Evolutionary conservation across 2,113 vertebrate genomes (phyloP), one percentile per base, ranked within the genome.

Genomic region (Stegastes partitus): DNA sequence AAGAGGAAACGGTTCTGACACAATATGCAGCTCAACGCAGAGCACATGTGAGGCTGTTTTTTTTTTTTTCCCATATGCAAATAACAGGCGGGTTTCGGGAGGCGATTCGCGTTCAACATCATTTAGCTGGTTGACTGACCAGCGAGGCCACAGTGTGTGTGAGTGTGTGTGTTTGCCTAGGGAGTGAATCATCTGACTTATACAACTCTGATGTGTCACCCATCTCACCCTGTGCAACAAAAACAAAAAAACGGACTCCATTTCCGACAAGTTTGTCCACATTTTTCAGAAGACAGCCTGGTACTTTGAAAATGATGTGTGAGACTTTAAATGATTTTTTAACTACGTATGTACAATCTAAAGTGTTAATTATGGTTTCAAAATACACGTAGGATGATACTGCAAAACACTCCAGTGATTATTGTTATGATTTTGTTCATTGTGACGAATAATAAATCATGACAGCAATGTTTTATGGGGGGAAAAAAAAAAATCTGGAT

Each of bases 21-120:
- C 61, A 84, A 57, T 54, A 45, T 42, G 4, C 53, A 28, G 76
- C 34, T 77, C 77, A 62, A 65, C 59, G 69, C 68, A n/a, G 31
- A 70, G 42, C 16, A 23, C 28, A 54, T 51, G 76, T 37, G 10
- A n/a, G 65, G 37, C 56, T 81, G 66, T 82, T 85, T 88, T 79
- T 54, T 53, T 81, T 63, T 82, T 85, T 88, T 79, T 54, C 71
- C 74, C 81, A n/a, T 70, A 91, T 89, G 90, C 81, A 93, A 92
- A 93, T 82, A 80, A 11, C 68, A 68, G 62, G 56, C 50, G 2
- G 44, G 83, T 90, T 90, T 90, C 78, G 23, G 63, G 42, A 83
- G 81, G 85, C 59, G 51, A 72, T 68, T 79, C 62, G 61, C 79
- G 87, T 90, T 92, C 59, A 53, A 82, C 77, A 78, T 75, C 65